Base-by-base conservation (phyloP, 2,888 invertebrate genomes). In the Platycheirus rosarum region DNA sequence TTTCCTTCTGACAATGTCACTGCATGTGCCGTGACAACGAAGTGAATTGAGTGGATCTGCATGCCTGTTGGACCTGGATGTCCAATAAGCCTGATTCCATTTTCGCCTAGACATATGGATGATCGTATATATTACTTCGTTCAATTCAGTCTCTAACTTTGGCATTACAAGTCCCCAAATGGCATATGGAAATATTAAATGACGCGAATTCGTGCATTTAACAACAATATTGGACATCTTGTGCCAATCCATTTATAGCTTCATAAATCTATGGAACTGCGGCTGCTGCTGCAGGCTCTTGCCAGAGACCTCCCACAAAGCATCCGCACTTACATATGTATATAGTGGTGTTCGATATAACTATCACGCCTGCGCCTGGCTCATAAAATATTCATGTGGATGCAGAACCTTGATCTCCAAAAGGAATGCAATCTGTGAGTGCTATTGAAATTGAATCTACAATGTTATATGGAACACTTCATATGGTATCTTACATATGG, bases 301-400 rank as follows among this genome's bases (percentile, higher is more conserved):
- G 13, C 7, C n/a, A 63, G 42, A 32, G 40, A 16, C 44, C 44
- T 68, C 53, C 44, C 68, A 68, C 40, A 18, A 51, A 20, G 37
- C 48, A 37, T 6, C 3, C 35, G 20, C 40, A 46, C n/a, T 55
- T 37, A 46, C n/a, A n/a, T n/a, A n/a, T n/a, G n/a, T n/a, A n/a
- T n/a, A n/a, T n/a, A n/a, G n/a, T n/a, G 23, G 23, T 23, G 23
- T 53, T 44, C 20, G 26, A 26, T 26, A 26, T 26, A 51, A 32
- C 42, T 44, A 55, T 60, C 68, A 20, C 48, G 32, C 60, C 42
- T 37, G n/a, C n/a, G n/a, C 49, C 42, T 60, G 37, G 18, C 16
- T 62, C 68, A 75, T 75, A 75, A 68, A 60, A 69, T 68, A 75
- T 75, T 68, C 68, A 62, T 69, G 26, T 2, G 51, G 6, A 37